Base-by-base conservation (phyloP, 1,140 invertebrate species). In the Camponotus pennsylvanicus region DNA sequence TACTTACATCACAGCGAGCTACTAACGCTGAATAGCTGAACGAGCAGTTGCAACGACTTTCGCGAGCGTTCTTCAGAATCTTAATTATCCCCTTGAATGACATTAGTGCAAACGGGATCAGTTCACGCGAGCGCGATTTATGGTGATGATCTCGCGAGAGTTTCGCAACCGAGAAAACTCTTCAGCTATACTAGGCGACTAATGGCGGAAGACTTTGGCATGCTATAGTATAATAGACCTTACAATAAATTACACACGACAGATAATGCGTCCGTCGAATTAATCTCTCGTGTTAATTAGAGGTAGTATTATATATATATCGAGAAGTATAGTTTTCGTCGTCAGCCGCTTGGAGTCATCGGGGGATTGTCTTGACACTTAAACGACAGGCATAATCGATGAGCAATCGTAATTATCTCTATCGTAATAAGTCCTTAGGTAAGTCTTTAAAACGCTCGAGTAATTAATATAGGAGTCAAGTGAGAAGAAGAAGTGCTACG, bases 161-260 rank as follows among this genome's bases (percentile, higher is more conserved):
- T 37, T 45, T 80, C 61, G 42, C 69, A 83, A 82, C 79, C 40
- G 67, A 55, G 37, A 82, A 63, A 45, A 73, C 79, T 75, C 79
- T 40, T 83, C 79, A 76, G 71, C 86, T 85, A 80, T 59, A 64
- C 75, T 88, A 75, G 77, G 78, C 85, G 83, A 90, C 89, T 91
- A 91, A 86, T 78, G 85, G 89, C 90, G 90, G 90, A 91, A 91
- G 90, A 91, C 90, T 90, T 90, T 73, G 90, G 90, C 90, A 82
- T 86, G 83, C 90, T 91, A 91, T 88, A 85, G 63, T 91, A 88
- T 67, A 86, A 71, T 88, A 90, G 89, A 90, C 77, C 89, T 90
- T 90, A 90, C 73, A 71, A 83, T 86, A 90, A 90, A 61, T 90
- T 90, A 90, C 64, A 55, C 32, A 57, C 57, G 86, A 82, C 75